A percentile compares a stretch with the other conserved stretches of the same genome.
Conservation (phyloP, 2,113 vertebrate genomes). For the Columba livia region DNA sequence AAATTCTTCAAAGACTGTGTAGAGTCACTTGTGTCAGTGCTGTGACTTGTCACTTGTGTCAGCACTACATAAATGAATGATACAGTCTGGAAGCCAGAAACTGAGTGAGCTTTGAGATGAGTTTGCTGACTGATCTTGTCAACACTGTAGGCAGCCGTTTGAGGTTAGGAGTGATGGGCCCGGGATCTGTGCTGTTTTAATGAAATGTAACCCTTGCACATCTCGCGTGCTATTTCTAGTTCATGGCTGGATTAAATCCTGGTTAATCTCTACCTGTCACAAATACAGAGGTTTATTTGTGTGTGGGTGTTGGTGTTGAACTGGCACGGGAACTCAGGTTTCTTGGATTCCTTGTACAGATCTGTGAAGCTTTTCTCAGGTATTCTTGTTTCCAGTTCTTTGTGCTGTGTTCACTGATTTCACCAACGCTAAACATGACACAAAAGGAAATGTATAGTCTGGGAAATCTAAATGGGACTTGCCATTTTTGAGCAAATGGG, state of each 20-base stretch:
- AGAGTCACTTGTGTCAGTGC: neutral
- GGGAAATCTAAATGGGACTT: neutral
- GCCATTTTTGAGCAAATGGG: neutral
- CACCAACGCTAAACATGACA: rapidly evolving
- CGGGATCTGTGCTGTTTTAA: neutral
- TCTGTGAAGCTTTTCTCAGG: neutral
- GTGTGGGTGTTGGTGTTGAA: neutral
- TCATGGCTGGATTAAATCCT: neutral
- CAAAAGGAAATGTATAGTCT: neutral
- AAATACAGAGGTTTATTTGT: neutral
- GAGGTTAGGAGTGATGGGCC: neutral
- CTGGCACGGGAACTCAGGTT: neutral
- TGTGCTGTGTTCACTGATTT: neutral
- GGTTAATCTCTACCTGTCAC: neutral
- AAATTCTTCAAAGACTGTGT: neutral
- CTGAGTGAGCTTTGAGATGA: neutral
- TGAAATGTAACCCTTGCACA: neutral
- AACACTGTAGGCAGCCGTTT: neutral
- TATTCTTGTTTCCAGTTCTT: neutral
- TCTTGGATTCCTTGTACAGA: neutral
- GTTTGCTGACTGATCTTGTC: neutral
- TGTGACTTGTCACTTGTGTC: constrained; percentile 22
- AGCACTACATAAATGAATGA: neutral
- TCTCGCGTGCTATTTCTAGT: neutral
- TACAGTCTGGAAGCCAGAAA: neutral